phyloP scores from a whole-genome alignment of 2,113 vertebrate species.

The Motacilla alba region DNA sequence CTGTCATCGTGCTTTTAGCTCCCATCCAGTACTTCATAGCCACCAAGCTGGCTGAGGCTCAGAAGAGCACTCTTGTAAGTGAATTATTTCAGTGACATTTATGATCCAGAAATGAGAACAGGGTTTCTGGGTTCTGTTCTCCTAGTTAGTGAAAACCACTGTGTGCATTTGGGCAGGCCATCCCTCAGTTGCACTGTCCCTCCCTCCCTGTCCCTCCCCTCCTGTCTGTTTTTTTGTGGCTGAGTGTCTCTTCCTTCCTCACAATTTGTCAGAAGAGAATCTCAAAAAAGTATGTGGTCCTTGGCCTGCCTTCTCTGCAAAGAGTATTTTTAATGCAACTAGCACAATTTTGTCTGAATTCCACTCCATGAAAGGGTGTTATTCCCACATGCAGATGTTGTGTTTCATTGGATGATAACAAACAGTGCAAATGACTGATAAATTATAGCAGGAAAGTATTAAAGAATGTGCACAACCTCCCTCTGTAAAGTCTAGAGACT shows the following conservation, averaged over 20 bases:
- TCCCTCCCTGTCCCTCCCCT: neutral
- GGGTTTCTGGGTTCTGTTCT: neutral
- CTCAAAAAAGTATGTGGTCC: neutral
- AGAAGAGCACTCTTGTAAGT: slow-evolving; percentile 93
- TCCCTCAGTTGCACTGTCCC: neutral
- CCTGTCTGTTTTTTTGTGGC: neutral
- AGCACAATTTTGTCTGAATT: neutral
- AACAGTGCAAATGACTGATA: neutral
- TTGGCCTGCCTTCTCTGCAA: neutral
- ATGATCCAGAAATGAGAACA: neutral
- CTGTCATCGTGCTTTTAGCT: slow-evolving; percentile 91
- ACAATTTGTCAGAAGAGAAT: neutral
- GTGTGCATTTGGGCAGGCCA: neutral
- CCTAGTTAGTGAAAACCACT: neutral
- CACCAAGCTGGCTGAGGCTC: slow-evolving; percentile 91
- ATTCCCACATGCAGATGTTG: neutral
- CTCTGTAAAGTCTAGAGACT: neutral
- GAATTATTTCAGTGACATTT: neutral
- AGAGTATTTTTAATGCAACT: neutral
- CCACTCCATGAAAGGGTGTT: neutral
- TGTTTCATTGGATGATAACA: neutral
- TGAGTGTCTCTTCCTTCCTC: neutral
- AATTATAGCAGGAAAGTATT: neutral
- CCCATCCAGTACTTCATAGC: slow-evolving; percentile 97
- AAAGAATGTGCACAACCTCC: neutral